phyloP scores from a whole-genome alignment of 2,797 vertebrate genomes.

The Ctenosaura bakeri region DNA sequence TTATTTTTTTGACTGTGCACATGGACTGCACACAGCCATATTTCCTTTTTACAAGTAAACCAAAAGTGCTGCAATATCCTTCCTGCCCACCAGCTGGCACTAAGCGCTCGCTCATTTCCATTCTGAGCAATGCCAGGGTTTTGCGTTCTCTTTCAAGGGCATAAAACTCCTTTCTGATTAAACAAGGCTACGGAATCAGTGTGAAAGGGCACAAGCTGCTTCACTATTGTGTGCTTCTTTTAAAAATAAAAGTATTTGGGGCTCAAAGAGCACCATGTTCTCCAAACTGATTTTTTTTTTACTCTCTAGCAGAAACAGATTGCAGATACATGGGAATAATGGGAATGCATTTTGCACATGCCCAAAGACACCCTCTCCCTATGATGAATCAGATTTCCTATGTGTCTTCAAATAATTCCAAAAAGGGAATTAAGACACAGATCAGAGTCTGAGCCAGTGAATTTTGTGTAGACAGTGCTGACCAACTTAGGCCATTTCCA shows the following conservation, averaged over 20 bases:
- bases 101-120: accelerated
- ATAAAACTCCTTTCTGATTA: background rate
- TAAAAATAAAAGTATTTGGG: no score
- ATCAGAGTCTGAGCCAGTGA: no score
- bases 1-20: background rate
- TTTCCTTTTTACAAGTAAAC: no score
- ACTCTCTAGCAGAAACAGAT: no score
- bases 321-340: background rate
- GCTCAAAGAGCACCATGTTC: background rate
- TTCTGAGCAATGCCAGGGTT: no score
- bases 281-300: no score
- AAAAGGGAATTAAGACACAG: no score
- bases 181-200: background rate
- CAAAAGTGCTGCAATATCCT: accelerated
- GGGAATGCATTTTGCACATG: background rate
- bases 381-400: background rate
- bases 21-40: no score
- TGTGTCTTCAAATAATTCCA: no score
- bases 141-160: background rate
- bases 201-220: background rate
- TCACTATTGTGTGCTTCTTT: background rate
- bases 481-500: no score
- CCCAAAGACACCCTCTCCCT: background rate
- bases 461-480: no score
- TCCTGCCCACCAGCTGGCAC: accelerated